These are phyloP conservation scores for Macropodus opercularis DNA, from an alignment of 2,797 vertebrate genomes.

Conservation along the genomic window DNA sequence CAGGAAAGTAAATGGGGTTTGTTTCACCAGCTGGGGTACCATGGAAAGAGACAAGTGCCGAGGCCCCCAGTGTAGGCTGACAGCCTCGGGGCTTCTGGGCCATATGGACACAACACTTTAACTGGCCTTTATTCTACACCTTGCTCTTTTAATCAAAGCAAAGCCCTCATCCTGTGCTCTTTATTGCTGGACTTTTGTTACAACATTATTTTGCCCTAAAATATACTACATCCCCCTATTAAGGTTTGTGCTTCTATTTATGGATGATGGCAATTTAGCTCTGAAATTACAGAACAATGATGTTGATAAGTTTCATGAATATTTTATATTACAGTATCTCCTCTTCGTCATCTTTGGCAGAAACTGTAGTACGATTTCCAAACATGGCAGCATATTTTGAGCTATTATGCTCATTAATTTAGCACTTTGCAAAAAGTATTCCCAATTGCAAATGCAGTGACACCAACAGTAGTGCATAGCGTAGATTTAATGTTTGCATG, in stretches of 20 bases:
- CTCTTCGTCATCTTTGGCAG: slow-evolving; percentile 36
- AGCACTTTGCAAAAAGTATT: slow-evolving; percentile 39
- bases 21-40: slow-evolving; percentile 98
- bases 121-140: slow-evolving; percentile 85
- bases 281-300: slow-evolving; percentile 39
- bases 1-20: slow-evolving; percentile 95
- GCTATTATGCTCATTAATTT: slow-evolving; percentile 62
- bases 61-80: slow-evolving; percentile 89
- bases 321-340: slow-evolving; percentile 56
- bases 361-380: slow-evolving; percentile 49
- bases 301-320: slow-evolving; percentile 62
- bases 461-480: slow-evolving; percentile 32
- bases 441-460: slow-evolving; percentile 38
- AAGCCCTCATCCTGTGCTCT: slow-evolving; percentile 76
- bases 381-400: slow-evolving; percentile 53
- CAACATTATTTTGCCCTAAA: slow-evolving; percentile 59
- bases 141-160: slow-evolving; percentile 88
- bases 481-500: slow-evolving; percentile 41
- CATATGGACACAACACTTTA: slow-evolving; percentile 93
- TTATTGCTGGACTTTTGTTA: slow-evolving; percentile 67
- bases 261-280: slow-evolving; percentile 51
- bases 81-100: slow-evolving; percentile 90
- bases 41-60: slow-evolving; percentile 89
- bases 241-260: slow-evolving; percentile 43
- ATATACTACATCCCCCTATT: slow-evolving; percentile 46